phyloP scores from a whole-genome alignment of 2,888 invertebrate species.

The Dryococelus australis region DNA sequence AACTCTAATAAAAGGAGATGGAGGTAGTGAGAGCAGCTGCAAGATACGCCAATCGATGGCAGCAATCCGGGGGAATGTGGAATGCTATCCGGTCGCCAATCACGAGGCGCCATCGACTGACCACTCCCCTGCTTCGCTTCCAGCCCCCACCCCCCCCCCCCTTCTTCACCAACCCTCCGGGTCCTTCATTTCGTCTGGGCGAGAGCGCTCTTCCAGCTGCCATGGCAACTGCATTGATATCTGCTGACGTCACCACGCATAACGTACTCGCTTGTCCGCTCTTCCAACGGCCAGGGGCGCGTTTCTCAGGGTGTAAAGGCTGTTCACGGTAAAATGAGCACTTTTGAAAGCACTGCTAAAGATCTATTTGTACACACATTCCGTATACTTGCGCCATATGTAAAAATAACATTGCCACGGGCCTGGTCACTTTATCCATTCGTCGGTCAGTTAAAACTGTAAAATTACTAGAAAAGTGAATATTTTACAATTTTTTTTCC shows the following conservation, averaged over 20 bases:
- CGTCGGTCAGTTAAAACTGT: too few relatives aligned
- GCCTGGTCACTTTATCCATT: too few relatives aligned
- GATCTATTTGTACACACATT: too few relatives aligned
- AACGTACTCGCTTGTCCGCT: too few relatives aligned
- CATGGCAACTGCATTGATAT: not conserved
- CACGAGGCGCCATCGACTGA: conserved; percentile 35
- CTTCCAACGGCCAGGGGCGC: too few relatives aligned
- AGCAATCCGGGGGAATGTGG: not conserved
- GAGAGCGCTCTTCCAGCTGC: not conserved
- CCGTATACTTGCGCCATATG: too few relatives aligned
- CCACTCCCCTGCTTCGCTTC: conserved; percentile 27
- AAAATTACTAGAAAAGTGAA: too few relatives aligned
- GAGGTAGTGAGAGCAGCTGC: not conserved
- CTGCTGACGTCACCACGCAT: not conserved
- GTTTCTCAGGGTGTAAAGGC: too few relatives aligned
- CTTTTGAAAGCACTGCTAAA: too few relatives aligned
- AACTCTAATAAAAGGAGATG: not conserved
- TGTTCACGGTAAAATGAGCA: too few relatives aligned
- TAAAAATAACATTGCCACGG: too few relatives aligned
- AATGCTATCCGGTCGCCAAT: conserved; percentile 33
- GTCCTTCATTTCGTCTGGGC: not conserved
- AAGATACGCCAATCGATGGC: conserved; percentile 33
- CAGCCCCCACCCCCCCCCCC: not conserved
- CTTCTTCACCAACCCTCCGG: not conserved
- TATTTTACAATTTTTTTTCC: too few relatives aligned